Evolutionary conservation across 2,888 invertebrate genomes (phyloP), one percentile per base, ranked within the genome.

Genomic region (Cetonia aurata): DNA sequence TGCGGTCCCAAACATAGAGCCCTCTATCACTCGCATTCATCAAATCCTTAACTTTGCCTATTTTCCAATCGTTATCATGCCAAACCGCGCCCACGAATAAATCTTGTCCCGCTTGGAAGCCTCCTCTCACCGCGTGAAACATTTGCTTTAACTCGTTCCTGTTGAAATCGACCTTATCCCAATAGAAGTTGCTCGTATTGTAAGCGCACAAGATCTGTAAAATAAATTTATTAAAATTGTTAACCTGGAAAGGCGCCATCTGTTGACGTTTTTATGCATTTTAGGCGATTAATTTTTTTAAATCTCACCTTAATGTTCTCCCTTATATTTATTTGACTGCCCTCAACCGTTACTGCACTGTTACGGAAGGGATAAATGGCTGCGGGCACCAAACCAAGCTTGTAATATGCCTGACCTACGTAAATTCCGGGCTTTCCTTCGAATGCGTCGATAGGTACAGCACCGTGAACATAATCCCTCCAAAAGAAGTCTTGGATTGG

Each of bases 91-190:
- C 60, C 1, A 60, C 33, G 31, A 31, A 60, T n/a, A 60, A 31
- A 31, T 31, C 13, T 15, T 19, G n/a, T 8, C 46, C 25, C 6
- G 19, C 12, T 31, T 60, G 46, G n/a, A 37, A 46, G n/a, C 60
- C 60, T 8, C 60, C 60, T 46, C 13, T 46, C 6, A 60, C 25
- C 13, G 19, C 60, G 13, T 60, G 9, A 2, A 4, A n/a, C 60
- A 60, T 44, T 12, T 60, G 46, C 3, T 4, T n/a, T n/a, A 46
- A 19, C 6, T 25, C n/a, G 6, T 44, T 25, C 2, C 25, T n/a
- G 3, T 44, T 8, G 12, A 60, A 60, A 46, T 60, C 17, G 9
- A 60, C 60, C 13, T 19, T 13, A 6, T 60, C 60, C 60, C 60
- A 60, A n/a, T 60, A 60, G 1, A 60, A 12, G 19, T 31, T 60